phyloP scores from a whole-genome alignment of 2,113 vertebrate species.

The Microtus richardsoni region DNA sequence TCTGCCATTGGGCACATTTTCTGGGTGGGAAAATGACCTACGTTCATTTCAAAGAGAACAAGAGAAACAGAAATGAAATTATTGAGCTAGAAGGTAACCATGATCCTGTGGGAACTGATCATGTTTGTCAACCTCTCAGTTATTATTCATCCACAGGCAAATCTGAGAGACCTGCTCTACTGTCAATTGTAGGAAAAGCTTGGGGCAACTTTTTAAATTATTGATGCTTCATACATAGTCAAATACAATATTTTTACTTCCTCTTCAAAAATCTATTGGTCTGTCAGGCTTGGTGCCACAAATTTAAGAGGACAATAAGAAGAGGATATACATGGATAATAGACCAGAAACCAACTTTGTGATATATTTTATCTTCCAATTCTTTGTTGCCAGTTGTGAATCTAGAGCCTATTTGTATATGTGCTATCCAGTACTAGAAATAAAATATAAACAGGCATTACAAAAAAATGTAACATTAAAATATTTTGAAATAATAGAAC shows the following conservation, averaged over 20 bases:
- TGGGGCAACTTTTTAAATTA: conserved; percentile 6
- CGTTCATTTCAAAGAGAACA: conserved; percentile 67
- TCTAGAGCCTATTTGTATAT: neutral
- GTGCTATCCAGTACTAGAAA: neutral
- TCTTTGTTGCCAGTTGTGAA: neutral
- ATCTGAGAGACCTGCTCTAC: neutral
- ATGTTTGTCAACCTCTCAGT: neutral
- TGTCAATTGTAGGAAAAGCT: neutral
- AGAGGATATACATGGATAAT: neutral
- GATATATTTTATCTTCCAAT: neutral
- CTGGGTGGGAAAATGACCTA: conserved; percentile 58
- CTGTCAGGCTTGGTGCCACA: neutral
- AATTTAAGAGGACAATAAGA: neutral
- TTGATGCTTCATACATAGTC: neutral
- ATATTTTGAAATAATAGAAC: neutral
- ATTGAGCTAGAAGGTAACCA: conserved; percentile 12
- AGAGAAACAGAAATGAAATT: conserved; percentile 57
- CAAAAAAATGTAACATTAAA: neutral
- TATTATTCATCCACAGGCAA: neutral
- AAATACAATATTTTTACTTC: neutral
- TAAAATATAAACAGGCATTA: neutral
- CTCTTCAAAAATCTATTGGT: conserved; percentile 19
- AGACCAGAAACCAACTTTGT: neutral
- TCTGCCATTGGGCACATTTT: conserved; percentile 54
- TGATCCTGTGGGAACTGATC: neutral